Evolutionary conservation across 2,797 vertebrate genomes (phyloP), one percentile per base, ranked within the genome.

Genomic region (Melanotaenia trifasciata): DNA sequence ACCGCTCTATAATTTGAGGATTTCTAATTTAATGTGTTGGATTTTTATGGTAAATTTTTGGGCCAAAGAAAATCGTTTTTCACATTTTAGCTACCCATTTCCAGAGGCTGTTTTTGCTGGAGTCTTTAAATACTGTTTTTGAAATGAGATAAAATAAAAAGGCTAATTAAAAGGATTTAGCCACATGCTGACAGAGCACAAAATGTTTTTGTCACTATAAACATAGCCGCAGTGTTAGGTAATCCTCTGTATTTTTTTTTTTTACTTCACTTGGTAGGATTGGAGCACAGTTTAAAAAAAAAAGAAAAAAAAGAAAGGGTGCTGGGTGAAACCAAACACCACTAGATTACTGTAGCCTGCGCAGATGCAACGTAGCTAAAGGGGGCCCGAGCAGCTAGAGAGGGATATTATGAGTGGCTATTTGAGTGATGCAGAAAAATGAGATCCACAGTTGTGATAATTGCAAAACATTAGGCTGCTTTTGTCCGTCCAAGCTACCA

Each of bases 261-360:
- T 69, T 81, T 79, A 90, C 75, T 81, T 87, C 85, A 80, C 81
- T 85, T 58, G 75, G 53, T 80, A 51, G 78, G 79, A 84, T 79
- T 43, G 79, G 50, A 83, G 85, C 70, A 53, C 73, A 72, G 80
- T 78, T 86, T 84, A 90, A 88, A 92, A 89, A 50, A 50, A 50
- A 9, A 51, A 10, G 24, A 24, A n/a, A 51, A 51, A 40, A 40
- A 40, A 40, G 13, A 24, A 80, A 85, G 81, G 74, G 80, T 51
- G 32, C 82, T 51, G 76, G 83, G 54, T 90, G 92, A 92, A 94
- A 93, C 90, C 83, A 53, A 87, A 94, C 91, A 93, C 93, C 81
- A 76, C 70, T 57, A 89, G 90, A 92, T 91, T 90, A 32, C n/a
- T 67, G 65, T n/a, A 67, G 33, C 58, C 43, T 32, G 51, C 24